A percentile compares a stretch with the other conserved stretches of the same genome.
phyloP scores from a whole-genome alignment of 2,888 invertebrate genomes.

The Disparrhopalites patrizii region DNA sequence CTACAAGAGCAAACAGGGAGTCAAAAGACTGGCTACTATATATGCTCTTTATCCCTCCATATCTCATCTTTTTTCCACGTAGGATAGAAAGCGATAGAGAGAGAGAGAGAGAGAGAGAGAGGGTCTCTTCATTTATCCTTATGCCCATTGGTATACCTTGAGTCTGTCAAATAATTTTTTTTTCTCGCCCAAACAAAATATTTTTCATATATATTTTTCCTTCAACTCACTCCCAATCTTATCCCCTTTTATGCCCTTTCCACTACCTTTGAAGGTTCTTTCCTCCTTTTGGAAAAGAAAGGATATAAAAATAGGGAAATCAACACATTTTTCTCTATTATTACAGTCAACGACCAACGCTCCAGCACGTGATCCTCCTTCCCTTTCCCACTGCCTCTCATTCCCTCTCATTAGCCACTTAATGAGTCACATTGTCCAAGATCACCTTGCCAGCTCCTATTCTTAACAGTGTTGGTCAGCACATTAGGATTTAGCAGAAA shows the following conservation, averaged over 20 bases:
- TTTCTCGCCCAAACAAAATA: too few relatives aligned
- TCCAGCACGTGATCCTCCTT: neutral
- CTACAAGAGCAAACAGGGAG: neutral
- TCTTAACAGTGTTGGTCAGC: too few relatives aligned
- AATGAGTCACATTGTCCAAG: too few relatives aligned
- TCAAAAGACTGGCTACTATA: neutral
- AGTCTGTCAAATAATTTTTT: too few relatives aligned
- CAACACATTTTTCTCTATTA: neutral
- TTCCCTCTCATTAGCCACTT: neutral
- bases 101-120: slow-evolving; percentile 22
- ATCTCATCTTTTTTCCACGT: neutral
- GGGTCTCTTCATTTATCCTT: neutral
- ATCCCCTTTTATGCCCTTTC: too few relatives aligned
- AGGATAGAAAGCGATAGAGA: neutral
- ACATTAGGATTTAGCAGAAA: too few relatives aligned
- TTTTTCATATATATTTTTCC: too few relatives aligned
- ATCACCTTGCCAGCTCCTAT: too few relatives aligned
- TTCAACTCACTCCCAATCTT: too few relatives aligned
- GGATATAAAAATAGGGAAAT: too few relatives aligned
- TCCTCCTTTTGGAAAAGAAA: too few relatives aligned
- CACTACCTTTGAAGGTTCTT: too few relatives aligned
- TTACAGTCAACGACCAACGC: neutral
- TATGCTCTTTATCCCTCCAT: neutral
- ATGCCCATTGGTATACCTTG: neutral
- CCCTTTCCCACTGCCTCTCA: neutral